Conservation (phyloP, 2,888 invertebrate genomes). For the Cheilosia variabilis region DNA sequence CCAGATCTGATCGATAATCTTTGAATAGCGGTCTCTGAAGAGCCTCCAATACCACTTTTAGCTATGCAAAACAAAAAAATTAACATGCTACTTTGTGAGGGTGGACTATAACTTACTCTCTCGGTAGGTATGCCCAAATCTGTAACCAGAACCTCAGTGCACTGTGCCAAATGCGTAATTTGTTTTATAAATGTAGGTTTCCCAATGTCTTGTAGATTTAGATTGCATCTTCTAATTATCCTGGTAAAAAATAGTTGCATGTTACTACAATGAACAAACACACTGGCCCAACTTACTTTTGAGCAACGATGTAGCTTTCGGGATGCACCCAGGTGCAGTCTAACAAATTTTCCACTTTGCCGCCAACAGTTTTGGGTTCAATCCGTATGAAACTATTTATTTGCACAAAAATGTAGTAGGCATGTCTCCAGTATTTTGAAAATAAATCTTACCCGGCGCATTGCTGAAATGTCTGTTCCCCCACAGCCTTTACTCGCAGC, state of each 20-base stretch:
- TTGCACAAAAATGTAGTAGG: slow-evolving; percentile 5
- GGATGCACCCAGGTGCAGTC: slow-evolving; percentile 96
- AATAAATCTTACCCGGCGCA: slow-evolving; percentile 91
- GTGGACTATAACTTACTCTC: slow-evolving; percentile 84
- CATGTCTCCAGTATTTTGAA: not conserved
- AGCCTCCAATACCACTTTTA: slow-evolving; percentile 86
- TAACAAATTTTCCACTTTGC: slow-evolving; percentile 83
- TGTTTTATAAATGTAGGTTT: slow-evolving; percentile 82
- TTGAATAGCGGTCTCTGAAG: slow-evolving; percentile 85
- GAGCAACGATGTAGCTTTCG: slow-evolving; percentile 91
- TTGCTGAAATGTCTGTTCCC: slow-evolving; percentile 92
- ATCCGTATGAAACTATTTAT: slow-evolving; percentile 81
- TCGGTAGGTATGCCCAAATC: slow-evolving; percentile 86
- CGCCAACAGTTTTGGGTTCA: slow-evolving; percentile 82
- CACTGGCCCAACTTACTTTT: slow-evolving; percentile 84
- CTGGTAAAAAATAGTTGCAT: not conserved
- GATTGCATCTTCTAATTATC: slow-evolving; percentile 78
- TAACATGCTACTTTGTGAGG: not conserved
- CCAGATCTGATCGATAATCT: slow-evolving; percentile 89
- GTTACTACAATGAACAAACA: slow-evolving; percentile 66
- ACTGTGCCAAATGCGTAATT: slow-evolving; percentile 79
- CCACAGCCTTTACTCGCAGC: slow-evolving; percentile 90
- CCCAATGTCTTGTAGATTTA: slow-evolving; percentile 83
- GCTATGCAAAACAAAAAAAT: slow-evolving; percentile 76
- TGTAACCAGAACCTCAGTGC: slow-evolving; percentile 83